Conservation (phyloP, 2,113 vertebrate genomes). For the Microcebus ravelobensis region DNA sequence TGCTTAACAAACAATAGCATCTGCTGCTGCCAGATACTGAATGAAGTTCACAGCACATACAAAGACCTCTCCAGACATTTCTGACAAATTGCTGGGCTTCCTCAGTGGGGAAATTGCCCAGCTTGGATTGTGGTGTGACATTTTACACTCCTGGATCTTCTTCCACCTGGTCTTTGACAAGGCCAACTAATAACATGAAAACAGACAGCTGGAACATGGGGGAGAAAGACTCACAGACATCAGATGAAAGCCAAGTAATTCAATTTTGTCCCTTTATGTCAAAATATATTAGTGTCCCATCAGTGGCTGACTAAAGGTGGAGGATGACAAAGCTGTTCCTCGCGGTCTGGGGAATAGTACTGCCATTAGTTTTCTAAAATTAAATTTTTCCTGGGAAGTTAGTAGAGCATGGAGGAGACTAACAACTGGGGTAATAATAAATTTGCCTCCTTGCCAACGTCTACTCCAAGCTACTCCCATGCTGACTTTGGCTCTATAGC, state of each 20-base stretch:
- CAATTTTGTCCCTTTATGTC: slow-evolving; percentile 9
- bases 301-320: background rate
- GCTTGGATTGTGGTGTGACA: background rate
- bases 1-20: background rate
- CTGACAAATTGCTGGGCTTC: background rate
- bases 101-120: background rate
- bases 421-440: background rate
- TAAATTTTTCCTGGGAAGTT: slow-evolving; percentile 57
- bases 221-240: background rate
- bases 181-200: background rate
- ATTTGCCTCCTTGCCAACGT: background rate
- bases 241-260: slow-evolving; percentile 39
- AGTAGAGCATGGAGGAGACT: slow-evolving; percentile 34
- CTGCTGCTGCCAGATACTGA: background rate
- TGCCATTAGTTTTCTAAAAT: slow-evolving; percentile 67
- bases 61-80: background rate
- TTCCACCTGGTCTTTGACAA: slow-evolving; percentile 36
- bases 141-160: background rate
- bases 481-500: background rate
- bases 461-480: background rate
- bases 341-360: background rate
- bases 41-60: background rate
- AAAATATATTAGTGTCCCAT: slow-evolving; percentile 58
- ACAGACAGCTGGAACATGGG: background rate
- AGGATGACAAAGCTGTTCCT: background rate